Conservation (phyloP, 2,797 vertebrate species). For the Pterois miles region DNA sequence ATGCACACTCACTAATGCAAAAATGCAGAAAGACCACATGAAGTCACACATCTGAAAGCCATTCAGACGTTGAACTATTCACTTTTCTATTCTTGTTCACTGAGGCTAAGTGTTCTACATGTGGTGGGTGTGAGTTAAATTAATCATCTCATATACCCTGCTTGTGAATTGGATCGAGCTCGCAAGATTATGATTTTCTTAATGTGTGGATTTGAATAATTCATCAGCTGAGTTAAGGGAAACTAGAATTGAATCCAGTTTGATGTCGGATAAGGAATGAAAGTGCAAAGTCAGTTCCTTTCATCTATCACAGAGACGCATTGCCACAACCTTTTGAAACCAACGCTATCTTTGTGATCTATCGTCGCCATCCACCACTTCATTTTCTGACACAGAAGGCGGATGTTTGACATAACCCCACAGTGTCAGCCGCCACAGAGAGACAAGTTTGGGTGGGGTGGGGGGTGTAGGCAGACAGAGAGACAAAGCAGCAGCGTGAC, state of each 20-base stretch:
- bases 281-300: slow-evolving; percentile 62
- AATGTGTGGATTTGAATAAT: slow-evolving; percentile 65
- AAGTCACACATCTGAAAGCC: slow-evolving; percentile 6
- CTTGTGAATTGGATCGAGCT: slow-evolving; percentile 45
- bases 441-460: slow-evolving; percentile 10
- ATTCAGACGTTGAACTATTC: slow-evolving; percentile 18
- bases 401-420: slow-evolving; percentile 62
- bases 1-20: slow-evolving; percentile 18
- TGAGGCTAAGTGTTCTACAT: slow-evolving; percentile 32
- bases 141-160: slow-evolving; percentile 38
- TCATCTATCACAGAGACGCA: slow-evolving; percentile 60
- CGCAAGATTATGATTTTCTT: slow-evolving; percentile 53
- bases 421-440: slow-evolving; percentile 18
- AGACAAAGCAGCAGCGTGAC: slow-evolving; percentile 26
- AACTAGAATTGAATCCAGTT: slow-evolving; percentile 52
- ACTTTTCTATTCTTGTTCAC: slow-evolving; percentile 25
- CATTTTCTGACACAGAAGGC: slow-evolving; percentile 50
- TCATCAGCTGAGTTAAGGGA: slow-evolving; percentile 60
- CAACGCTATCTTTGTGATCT: slow-evolving; percentile 59
- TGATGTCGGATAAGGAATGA: slow-evolving; percentile 49
- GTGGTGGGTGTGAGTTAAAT: slow-evolving; percentile 35
- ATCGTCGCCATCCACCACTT: slow-evolving; percentile 45
- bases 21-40: slow-evolving; percentile 3
- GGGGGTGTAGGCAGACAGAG: neutral
- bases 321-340: slow-evolving; percentile 43